Evolutionary conservation across 2,113 vertebrate genomes (phyloP).

Genomic region (Pampusana beccarii): DNA sequence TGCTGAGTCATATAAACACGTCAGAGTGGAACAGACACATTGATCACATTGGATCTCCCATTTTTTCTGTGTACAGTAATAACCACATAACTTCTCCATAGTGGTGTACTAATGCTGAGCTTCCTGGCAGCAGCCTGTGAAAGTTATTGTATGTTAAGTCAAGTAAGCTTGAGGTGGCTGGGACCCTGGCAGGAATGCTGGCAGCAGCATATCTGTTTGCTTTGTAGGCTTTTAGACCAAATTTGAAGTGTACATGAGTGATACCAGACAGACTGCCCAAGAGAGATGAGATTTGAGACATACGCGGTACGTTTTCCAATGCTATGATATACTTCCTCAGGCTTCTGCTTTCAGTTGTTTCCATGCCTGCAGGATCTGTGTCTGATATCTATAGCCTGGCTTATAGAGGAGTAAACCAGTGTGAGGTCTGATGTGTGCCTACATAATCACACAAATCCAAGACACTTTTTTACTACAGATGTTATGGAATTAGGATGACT

Average conservation of each 20-base stretch:
- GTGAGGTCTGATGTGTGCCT: not conserved
- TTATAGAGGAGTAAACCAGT: not conserved
- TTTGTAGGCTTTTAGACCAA: not conserved
- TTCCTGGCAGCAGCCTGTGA: not conserved
- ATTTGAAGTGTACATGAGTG: not conserved
- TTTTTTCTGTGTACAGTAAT: not conserved
- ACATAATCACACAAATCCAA: not conserved
- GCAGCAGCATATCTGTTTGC: not conserved
- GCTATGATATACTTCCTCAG: not conserved
- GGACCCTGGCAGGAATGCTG: not conserved
- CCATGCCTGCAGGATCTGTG: not conserved
- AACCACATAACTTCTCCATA: not conserved
- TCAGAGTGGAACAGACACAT: not conserved
- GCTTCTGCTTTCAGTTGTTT: not conserved
- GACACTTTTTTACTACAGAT: not conserved
- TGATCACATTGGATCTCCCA: not conserved
- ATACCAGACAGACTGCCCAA: not conserved
- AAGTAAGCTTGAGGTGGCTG: not conserved
- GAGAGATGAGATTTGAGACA: not conserved
- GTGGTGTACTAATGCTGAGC: not conserved
- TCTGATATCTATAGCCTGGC: not conserved
- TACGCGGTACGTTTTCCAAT: not conserved
- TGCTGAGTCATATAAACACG: not conserved
- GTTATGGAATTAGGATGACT: not conserved
- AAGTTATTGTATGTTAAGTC: accelerated